Evolutionary conservation across 2,113 vertebrate genomes (phyloP).

Genomic region (Podocnemis expansa): DNA sequence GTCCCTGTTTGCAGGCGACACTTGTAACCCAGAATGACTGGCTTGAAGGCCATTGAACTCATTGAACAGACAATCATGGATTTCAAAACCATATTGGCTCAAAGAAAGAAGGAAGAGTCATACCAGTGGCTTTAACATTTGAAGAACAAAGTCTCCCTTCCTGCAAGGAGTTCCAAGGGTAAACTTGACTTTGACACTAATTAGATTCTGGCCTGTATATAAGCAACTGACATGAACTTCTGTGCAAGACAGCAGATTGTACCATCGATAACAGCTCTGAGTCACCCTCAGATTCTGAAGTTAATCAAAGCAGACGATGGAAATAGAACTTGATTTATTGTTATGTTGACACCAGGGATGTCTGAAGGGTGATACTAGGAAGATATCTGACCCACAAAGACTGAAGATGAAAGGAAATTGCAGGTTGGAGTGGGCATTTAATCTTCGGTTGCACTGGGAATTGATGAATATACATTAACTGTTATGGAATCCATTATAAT

Average conservation of each 20-base stretch:
- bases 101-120: not conserved
- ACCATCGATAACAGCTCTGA: not conserved
- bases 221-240: not conserved
- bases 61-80: too few relatives aligned
- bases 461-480: conserved; percentile 3
- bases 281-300: not conserved
- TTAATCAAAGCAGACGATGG: not conserved
- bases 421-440: rapidly evolving
- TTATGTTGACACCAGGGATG: not conserved
- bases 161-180: not conserved
- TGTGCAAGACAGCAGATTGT: not conserved
- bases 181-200: not conserved
- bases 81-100: too few relatives aligned
- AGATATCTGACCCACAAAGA: not conserved
- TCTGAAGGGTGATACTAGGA: not conserved
- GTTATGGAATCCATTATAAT: conserved; percentile 42
- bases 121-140: not conserved
- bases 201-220: not conserved
- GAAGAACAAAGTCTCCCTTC: not conserved
- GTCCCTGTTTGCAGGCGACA: too few relatives aligned
- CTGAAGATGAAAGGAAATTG: not conserved
- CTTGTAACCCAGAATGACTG: too few relatives aligned
- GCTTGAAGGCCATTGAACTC: too few relatives aligned
- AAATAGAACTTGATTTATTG: not conserved
- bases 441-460: not conserved